Base-by-base conservation (phyloP, 1,140 invertebrate genomes). In the Pseudomyrmex flavicornis region DNA sequence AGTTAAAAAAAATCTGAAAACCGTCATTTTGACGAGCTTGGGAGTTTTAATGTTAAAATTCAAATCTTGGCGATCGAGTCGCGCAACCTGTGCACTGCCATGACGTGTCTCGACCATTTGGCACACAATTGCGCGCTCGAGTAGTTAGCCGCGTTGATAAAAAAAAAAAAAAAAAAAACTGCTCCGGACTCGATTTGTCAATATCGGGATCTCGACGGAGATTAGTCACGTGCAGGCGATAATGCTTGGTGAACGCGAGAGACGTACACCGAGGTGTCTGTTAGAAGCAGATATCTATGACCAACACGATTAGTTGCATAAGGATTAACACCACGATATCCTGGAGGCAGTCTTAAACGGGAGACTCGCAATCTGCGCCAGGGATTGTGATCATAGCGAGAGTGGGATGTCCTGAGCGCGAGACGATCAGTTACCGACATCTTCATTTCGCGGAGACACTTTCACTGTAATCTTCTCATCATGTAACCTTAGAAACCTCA, bases 201-300 rank as follows among this genome's bases (percentile, higher is more conserved):
- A 91, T 90, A 91, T n/a, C 88, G 85, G 91, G 87, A 91, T 92
- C 91, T 91, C 85, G 82, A 35, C 52, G 84, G 75, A 89, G 85
- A 91, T 92, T 92, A 91, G 89, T 92, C 91, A 92, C 89, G 85
- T 87, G 83, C 85, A 73, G 76, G 79, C 84, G 17, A 88, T 88
- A 84, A 91, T 91, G 85, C 77, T 84, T 77, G 68, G 75, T 75
- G 82, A 84, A 88, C 86, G 82, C 59, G 74, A 35, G 52, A 69
- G 66, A 72, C 10, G 35, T 35, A 26, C 26, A 13, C 50, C 59
- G 54, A 26, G 15, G 75, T 89, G 82, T 79, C 70, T 69, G 74
- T 85, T 65, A 75, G 69, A 65, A 35, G 15, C 75, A 73, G 54
- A 68, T 35, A 35, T 77, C 44, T 66, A 74, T 46, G 22, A 77